Percentiles rank a stretch among this genome's conserved stretches.
phyloP scores from a whole-genome alignment of 37 sponge, comb jelly and placozoan genomes.

The Haliclona indistincta region DNA sequence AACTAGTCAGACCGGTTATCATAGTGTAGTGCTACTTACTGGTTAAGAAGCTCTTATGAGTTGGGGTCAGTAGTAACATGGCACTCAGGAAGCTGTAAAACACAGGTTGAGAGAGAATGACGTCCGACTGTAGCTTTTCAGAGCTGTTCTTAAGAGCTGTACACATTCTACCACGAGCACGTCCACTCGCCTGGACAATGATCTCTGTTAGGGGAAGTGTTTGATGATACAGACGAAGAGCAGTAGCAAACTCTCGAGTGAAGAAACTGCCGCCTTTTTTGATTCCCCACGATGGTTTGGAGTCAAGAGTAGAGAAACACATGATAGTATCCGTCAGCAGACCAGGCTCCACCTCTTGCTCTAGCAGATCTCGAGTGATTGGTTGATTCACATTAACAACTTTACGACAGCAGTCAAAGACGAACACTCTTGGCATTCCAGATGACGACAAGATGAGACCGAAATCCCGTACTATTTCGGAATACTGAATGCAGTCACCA shows the following conservation, averaged over 20 bases:
- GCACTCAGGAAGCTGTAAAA: too few relatives aligned
- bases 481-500: not conserved
- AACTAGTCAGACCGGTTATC: too few relatives aligned
- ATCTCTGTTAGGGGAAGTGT: slow-evolving; percentile 27
- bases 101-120: too few relatives aligned
- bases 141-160: too few relatives aligned
- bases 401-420: slow-evolving; percentile 51
- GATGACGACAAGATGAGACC: not conserved
- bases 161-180: too few relatives aligned
- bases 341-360: not conserved
- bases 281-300: not conserved
- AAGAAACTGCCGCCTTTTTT: slow-evolving; percentile 30
- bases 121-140: too few relatives aligned
- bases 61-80: too few relatives aligned
- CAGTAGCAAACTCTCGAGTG: slow-evolving; percentile 26
- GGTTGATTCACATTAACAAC: not conserved
- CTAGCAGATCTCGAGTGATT: too few relatives aligned
- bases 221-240: slow-evolving; percentile 18
- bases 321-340: slow-evolving; percentile 19
- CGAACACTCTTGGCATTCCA: slow-evolving; percentile 52
- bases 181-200: slow-evolving; percentile 27
- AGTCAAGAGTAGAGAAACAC: slow-evolving; percentile 15
- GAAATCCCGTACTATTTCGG: slow-evolving; percentile 18
- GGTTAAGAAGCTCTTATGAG: too few relatives aligned
- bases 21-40: too few relatives aligned